Conservation (phyloP, 2,113 vertebrate species). For the Corapipo altera region DNA sequence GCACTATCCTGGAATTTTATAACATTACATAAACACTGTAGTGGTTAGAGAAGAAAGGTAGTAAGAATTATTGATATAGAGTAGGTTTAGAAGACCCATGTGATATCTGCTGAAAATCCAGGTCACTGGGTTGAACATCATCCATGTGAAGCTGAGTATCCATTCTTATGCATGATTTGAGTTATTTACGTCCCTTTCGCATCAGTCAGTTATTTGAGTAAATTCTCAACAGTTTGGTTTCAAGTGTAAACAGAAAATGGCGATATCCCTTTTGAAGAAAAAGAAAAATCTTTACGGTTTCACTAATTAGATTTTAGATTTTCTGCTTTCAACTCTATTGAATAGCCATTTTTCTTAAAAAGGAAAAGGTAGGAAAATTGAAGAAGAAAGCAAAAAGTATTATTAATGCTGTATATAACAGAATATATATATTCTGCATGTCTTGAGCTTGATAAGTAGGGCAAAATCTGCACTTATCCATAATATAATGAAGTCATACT, state of each 20-base stretch:
- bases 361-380: not conserved
- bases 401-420: not conserved
- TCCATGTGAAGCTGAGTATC: not conserved
- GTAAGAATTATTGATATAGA: not conserved
- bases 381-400: not conserved
- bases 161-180: not conserved
- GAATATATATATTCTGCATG: not conserved
- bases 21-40: not conserved
- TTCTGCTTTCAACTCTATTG: not conserved
- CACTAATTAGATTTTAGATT: not conserved
- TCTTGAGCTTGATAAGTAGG: constrained; percentile 12
- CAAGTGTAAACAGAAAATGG: not conserved
- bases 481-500: not conserved
- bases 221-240: not conserved
- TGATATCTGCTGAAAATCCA: not conserved
- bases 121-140: not conserved
- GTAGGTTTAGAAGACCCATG: not conserved
- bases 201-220: not conserved
- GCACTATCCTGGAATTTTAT: not conserved
- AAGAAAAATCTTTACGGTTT: not conserved
- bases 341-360: not conserved
- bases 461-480: not conserved
- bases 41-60: not conserved
- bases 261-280: not conserved
- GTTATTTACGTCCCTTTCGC: not conserved